phyloP scores from a whole-genome alignment of 2,888 invertebrate species.

The Heteromyza rotundicornis region DNA sequence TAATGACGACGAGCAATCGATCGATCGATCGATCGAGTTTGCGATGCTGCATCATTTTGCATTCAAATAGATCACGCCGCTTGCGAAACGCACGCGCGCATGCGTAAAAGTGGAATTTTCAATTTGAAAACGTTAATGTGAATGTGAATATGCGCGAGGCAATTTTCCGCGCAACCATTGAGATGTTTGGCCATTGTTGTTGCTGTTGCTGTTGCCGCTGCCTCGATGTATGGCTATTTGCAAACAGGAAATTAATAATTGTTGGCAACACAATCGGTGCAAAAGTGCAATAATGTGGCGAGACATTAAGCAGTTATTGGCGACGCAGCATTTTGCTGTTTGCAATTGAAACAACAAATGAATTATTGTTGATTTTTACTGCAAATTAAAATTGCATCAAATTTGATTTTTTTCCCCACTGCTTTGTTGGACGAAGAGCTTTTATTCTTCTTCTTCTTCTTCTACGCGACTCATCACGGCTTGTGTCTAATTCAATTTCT shows the following conservation, averaged over 20 bases:
- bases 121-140: slow-evolving; percentile 14
- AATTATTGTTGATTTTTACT: too few species aligned
- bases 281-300: slow-evolving; percentile 29
- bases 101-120: slow-evolving; percentile 26
- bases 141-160: slow-evolving; percentile 13
- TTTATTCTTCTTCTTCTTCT: too few species aligned
- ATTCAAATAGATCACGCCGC: slow-evolving; percentile 27
- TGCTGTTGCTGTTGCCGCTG: not conserved
- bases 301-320: slow-evolving; percentile 33
- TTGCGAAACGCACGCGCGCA: slow-evolving; percentile 13
- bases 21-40: slow-evolving; percentile 13
- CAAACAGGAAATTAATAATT: slow-evolving; percentile 34
- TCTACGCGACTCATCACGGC: too few species aligned
- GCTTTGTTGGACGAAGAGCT: too few species aligned
- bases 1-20: slow-evolving; percentile 3
- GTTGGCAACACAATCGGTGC: slow-evolving; percentile 23
- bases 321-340: slow-evolving; percentile 27
- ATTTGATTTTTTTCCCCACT: too few species aligned
- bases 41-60: slow-evolving; percentile 21
- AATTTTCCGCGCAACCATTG: slow-evolving; percentile 3
- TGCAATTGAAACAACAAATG: too few species aligned
- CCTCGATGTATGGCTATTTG: slow-evolving; percentile 7
- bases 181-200: not conserved
- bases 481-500: too few species aligned
- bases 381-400: too few species aligned